Evolutionary conservation across 2,888 invertebrate species (phyloP), one percentile per base, ranked within the genome.

Genomic region (Phaedon cochleariae): DNA sequence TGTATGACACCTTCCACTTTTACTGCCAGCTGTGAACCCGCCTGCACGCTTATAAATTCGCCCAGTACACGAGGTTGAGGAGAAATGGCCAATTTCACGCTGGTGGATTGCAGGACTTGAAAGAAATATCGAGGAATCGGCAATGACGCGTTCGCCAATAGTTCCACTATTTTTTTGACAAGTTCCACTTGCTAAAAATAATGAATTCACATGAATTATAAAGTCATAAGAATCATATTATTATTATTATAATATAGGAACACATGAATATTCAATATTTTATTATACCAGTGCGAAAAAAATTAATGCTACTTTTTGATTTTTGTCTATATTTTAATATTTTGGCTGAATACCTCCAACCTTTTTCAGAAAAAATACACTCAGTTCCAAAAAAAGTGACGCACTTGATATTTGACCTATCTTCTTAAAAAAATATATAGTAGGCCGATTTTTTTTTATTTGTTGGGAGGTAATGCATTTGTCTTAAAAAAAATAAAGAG

Each of bases 1-100:
- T 92, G 91, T 53, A 97, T 88, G 0, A 98, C 96, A 0, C 97
- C 97, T 84, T 97, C 97, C 1, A 97, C 93, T 85, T 96, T 96
- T 21, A 97, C 88, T 0, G 96, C 95, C 65, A 97, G 87, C 73
- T 95, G 92, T 73, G 95, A 93, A 60, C 93, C 92, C 46, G 91
- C 89, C 65, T 93, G 92, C 37, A 97, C 90, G 68, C 92, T 87
- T 53, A 96, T 92, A 52, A 93, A 93, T 74, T 97, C 97, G 0
- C 93, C 92, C 67, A 91, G 87, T 41, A 89, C 89, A 57, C 92
- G 84, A 0, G 94, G 93, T 78, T 93, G 93, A 0, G 95, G 94
- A 34, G 92, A 91, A 6, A 94, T 90, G 0, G 93, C 92, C 66
- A 95, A 82, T 84, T 93, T 94, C 0, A 94, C 90, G 73, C 89